Evolutionary conservation across 2,888 invertebrate species (phyloP), one percentile per base, ranked within the genome.

Genomic region (Petrolisthes manimaculis): DNA sequence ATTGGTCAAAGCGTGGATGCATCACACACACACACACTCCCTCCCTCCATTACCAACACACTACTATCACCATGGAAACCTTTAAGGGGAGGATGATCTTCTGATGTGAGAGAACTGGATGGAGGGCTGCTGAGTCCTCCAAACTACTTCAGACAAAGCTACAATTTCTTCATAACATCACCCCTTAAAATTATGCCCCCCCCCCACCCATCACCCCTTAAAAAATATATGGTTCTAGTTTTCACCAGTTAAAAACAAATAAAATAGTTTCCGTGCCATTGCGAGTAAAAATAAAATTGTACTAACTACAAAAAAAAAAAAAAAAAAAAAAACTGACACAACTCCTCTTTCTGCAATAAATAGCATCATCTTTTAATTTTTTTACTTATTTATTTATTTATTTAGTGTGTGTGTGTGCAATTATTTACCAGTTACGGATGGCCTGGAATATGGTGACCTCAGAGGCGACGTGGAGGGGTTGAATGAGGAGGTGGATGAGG

Each of bases 401-500:
- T 37, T 37, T 18, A 81, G 18, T 21, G 12, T 81, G 81, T 53
- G 56, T 37, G 61, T 81, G 18, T 67, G 54, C 21, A 9, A 24
- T 8, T 5, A 14, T 88, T 88, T 24, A 90, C 90, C 90, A 90
- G 55, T 55, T 51, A 18, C 88, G 61, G 21, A 90, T 69, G 6
- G 90, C 90, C 51, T 83, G 24, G 14, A 90, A 81, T 12, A 90
- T 86, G 54, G 82, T 77, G 21, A 87, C 87, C 80, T 90, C 90
- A 9, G 85, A 85, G 67, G 90, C 37, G 81, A 90, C 83, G 75
- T 87, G 87, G 18, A 90, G 88, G 0, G 85, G 82, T n/a, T 88
- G 77, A 78, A 74, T 78, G 3, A 88, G 86, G 12, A 90, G 90
- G 67, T 90, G 90, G 37, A 21, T 78, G 51, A 90, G 90, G 37